Percentiles rank a stretch among this genome's conserved stretches.
Evolutionary conservation across 1,140 invertebrate genomes (phyloP).

Genomic region (Drosophila sproati): DNA sequence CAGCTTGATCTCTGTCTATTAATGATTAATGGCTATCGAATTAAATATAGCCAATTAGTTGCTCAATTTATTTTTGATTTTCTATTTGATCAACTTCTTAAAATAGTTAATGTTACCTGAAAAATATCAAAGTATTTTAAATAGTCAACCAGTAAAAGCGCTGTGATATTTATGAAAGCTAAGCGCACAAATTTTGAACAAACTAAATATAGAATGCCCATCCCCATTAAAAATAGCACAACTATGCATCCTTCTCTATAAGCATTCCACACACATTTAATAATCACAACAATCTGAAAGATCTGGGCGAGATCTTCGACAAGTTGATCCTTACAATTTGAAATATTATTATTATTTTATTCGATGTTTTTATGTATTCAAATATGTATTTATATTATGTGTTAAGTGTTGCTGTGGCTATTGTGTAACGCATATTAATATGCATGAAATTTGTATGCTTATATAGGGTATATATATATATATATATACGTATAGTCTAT

Average conservation of each 20-base stretch:
- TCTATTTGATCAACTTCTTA: neutral
- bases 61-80: neutral
- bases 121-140: neutral
- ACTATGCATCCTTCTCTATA: neutral
- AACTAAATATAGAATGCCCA: neutral
- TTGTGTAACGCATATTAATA: no score
- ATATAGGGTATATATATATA: no score
- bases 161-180: constrained; percentile 17
- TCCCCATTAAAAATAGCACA: no score
- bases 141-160: neutral
- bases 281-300: no score
- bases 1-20: constrained; percentile 1
- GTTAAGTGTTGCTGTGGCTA: neutral
- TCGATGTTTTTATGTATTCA: neutral
- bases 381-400: neutral
- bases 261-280: neutral
- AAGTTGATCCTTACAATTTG: no score
- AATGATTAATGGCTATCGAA: neutral
- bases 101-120: neutral
- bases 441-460: no score
- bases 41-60: neutral
- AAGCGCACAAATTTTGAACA: neutral
- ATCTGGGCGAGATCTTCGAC: no score
- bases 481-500: no score
- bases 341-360: no score